Base-by-base conservation (phyloP, 2,888 invertebrate genomes). In the Polylopha cassiicola region DNA sequence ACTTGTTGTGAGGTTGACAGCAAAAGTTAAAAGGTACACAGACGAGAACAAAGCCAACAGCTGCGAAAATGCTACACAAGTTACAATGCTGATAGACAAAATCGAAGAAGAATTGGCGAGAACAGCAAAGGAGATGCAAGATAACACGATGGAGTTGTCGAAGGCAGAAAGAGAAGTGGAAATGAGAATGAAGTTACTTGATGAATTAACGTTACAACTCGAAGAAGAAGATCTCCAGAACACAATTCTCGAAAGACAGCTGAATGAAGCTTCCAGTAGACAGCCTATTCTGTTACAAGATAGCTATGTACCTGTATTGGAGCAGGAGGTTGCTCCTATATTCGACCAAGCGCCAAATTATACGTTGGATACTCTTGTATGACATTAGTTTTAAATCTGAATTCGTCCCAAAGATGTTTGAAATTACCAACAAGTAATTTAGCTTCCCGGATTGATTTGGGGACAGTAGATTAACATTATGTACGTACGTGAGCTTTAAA, bases 1-100 rank as follows among this genome's bases (percentile, higher is more conserved):
- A 63, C 74, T 89, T 39, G 82, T 94, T 2, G 89, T 92, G 2
- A 84, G 92, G 51, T 65, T 94, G 21, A 88, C 89, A 17, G 87
- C 89, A 2, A 90, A 90, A 69, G 87, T 90, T 3, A 88, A 89
- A 51, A 75, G 89, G 44, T 89, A 89, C 53, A 78, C 81, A 55
- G 86, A 86, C 28, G 87, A 87, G 49, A 82, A 86, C 30, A 82
- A 77, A 50, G 85, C 74, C 0, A 79, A 84, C 21, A 82, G 82
- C 31, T 85, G 85, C 53, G 84, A 84, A 47, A 86, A 80, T 37
- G 84, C 72, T 10, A 62, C 82, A 0, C 84, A 87, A 70, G 84
- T 87, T 0, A 65, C 71, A 2, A 80, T 79, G 64, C 65, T 87
- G 1, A 63, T 87, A 3, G 78, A 84, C 36, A 86, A 82, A 54